Conservation (phyloP, 2,888 invertebrate species). For the Myathropa florea region DNA sequence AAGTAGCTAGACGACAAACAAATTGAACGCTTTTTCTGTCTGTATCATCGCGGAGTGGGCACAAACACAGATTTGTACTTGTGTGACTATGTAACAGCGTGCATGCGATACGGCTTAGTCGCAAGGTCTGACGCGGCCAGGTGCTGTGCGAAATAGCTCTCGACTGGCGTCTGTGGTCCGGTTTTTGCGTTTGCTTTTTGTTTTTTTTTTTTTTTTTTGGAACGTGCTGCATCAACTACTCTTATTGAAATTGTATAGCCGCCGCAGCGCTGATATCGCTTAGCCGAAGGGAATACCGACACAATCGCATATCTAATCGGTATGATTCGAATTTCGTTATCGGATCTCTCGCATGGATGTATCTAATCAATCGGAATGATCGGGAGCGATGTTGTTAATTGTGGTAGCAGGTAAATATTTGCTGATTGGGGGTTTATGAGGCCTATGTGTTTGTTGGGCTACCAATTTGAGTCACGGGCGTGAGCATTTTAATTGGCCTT, state of each 20-base stretch:
- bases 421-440: constrained; percentile 11
- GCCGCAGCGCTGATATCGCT: constrained; percentile 11
- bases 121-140: constrained; percentile 38
- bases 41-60: constrained; percentile 22
- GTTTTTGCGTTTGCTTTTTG: background rate
- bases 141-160: constrained; percentile 35
- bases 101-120: background rate
- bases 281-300: background rate
- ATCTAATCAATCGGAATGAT: constrained; percentile 28
- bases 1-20: constrained; percentile 38
- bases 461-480: background rate
- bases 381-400: constrained; percentile 10
- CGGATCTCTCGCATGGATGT: background rate
- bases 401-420: constrained; percentile 2
- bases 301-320: constrained; percentile 42
- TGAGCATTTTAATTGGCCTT: background rate
- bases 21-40: background rate
- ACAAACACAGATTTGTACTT: constrained; percentile 3
- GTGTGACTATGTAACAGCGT: background rate
- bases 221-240: constrained; percentile 39
- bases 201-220: background rate
- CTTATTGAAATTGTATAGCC: constrained; percentile 24
- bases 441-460: background rate
- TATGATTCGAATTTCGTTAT: constrained; percentile 13
- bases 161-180: constrained; percentile 19